Conservation (phyloP, 2,113 vertebrate genomes). For the Drymodes brunneopygia region DNA sequence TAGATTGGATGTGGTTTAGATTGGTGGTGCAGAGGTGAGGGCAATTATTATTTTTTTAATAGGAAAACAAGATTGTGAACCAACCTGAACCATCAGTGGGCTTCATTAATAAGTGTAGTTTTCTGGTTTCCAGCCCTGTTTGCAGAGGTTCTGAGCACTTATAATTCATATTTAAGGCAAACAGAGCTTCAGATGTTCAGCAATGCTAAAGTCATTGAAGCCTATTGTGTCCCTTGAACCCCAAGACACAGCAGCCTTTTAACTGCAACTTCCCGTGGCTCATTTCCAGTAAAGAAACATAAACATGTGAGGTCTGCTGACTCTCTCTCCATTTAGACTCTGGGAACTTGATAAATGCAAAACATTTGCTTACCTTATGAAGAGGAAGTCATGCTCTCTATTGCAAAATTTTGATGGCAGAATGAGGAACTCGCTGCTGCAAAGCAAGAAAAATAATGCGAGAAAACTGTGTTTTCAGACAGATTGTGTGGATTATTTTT, state of each 20-base stretch:
- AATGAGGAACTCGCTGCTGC: neutral
- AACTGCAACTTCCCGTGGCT: slow-evolving; percentile 56
- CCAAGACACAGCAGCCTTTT: slow-evolving; percentile 35
- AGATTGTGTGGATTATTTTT: slow-evolving; percentile 43
- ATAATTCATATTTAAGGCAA: neutral
- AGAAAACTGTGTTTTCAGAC: slow-evolving; percentile 38
- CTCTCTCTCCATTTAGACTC: slow-evolving; percentile 46
- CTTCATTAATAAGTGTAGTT: neutral
- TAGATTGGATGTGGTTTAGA: neutral
- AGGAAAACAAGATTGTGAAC: neutral
- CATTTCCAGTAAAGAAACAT: slow-evolving; percentile 56
- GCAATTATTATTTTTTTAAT: neutral
- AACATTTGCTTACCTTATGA: slow-evolving; percentile 64
- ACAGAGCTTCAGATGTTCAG: neutral
- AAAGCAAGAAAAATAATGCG: slow-evolving; percentile 6
- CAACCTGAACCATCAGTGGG: neutral
- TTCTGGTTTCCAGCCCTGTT: slow-evolving; percentile 2
- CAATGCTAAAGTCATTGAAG: neutral
- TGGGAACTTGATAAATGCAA: slow-evolving; percentile 63
- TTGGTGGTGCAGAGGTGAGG: neutral
- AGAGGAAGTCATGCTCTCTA: slow-evolving; percentile 15
- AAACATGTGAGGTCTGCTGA: slow-evolving; percentile 58
- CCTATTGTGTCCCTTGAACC: slow-evolving; percentile 33
- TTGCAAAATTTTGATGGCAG: slow-evolving; percentile 20
- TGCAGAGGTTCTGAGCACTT: neutral